These are phyloP conservation scores for Meleagris gallopavo DNA, from an alignment of 2,113 vertebrate species.

Conservation along the genomic window DNA sequence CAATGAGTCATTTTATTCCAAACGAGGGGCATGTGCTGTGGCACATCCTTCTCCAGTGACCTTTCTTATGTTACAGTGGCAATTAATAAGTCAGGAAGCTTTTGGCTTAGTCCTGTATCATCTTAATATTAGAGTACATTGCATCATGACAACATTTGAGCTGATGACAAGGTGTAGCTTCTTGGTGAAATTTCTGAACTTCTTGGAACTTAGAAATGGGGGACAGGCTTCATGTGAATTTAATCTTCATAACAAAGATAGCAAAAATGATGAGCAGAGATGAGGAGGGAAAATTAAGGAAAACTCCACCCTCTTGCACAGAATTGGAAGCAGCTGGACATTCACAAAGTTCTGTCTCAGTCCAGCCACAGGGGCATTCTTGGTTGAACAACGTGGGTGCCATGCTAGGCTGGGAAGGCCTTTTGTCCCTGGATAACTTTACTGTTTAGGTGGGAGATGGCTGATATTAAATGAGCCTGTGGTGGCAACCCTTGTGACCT, in stretches of 20 bases:
- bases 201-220: not conserved
- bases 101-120: fast-evolving
- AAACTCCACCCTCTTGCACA: not conserved
- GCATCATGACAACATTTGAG: not conserved
- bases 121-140: not conserved
- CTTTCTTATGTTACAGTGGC: not conserved
- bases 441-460: not conserved
- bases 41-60: not conserved
- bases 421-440: slow-evolving; percentile 5
- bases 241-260: not conserved
- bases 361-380: not conserved
- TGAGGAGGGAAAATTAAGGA: not conserved
- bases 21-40: not conserved
- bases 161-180: not conserved
- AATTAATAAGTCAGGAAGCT: not conserved
- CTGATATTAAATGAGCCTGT: not conserved
- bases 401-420: not conserved
- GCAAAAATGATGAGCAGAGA: not conserved
- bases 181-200: not conserved
- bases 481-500: slow-evolving; percentile 34
- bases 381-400: not conserved
- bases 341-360: fast-evolving
- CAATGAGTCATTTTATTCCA: not conserved
- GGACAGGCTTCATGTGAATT: not conserved
- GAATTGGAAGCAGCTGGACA: not conserved